Conservation (phyloP, 2,797 vertebrate genomes). For the Hoplostethus atlanticus region DNA sequence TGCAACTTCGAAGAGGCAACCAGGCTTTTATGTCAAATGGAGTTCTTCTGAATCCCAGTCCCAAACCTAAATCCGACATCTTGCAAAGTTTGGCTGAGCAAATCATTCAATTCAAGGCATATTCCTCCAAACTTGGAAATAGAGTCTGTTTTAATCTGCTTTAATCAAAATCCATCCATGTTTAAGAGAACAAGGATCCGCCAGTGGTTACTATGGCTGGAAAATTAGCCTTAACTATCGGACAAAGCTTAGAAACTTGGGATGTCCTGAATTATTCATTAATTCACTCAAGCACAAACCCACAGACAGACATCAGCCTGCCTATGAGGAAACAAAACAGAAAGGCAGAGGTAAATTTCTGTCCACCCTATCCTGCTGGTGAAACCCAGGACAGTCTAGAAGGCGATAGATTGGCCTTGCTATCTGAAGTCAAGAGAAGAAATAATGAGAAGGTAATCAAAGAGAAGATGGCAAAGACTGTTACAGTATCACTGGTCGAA, state of each 20-base stretch:
- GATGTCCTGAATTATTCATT: not conserved
- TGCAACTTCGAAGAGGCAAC: not conserved
- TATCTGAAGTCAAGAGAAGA: constrained; percentile 18
- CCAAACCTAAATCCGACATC: constrained; percentile 8
- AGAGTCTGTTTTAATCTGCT: constrained; percentile 21
- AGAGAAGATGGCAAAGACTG: constrained; percentile 18
- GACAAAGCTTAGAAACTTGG: constrained; percentile 21
- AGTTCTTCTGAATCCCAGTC: constrained; percentile 1
- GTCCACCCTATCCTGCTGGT: not conserved
- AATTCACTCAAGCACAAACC: constrained; percentile 21
- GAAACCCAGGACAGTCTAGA: constrained; percentile 22
- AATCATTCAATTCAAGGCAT: constrained; percentile 9
- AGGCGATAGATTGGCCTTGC: constrained; percentile 8
- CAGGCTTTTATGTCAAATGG: constrained; percentile 8
- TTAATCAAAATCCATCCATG: constrained; percentile 10
- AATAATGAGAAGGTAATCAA: constrained; percentile 4
- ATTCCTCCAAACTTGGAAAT: constrained; percentile 8
- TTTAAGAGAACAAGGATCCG: constrained; percentile 5
- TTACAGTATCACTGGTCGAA: not conserved
- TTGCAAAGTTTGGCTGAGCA: constrained; percentile 8
- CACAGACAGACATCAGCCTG: constrained; percentile 1
- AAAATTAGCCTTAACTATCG: constrained; percentile 23
- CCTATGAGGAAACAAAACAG: not conserved
- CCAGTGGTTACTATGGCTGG: not conserved
- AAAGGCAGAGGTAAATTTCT: not conserved